Base-by-base conservation (phyloP, 1,140 invertebrate genomes). In the Acyrthosiphon pisum region DNA sequence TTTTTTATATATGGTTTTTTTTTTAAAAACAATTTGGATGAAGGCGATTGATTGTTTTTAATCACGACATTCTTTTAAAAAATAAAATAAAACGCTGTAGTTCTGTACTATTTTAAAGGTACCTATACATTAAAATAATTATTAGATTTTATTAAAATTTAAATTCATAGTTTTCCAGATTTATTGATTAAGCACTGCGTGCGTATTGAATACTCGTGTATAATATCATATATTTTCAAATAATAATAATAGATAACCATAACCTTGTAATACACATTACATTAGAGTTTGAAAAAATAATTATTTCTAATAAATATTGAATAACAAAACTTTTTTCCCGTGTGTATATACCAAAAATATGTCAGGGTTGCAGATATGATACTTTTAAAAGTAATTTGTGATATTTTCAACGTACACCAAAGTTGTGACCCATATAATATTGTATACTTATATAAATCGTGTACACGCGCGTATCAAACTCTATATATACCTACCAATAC, bases 401-500 rank as follows among this genome's bases (percentile, higher is more conserved):
- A 30, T 46, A 46, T 53, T 53, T 53, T 53, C 44, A n/a, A 26
- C 44, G 84, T 46, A 30, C 60, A 18, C 23, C 30, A 86, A 46
- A 86, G 84, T 30, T 86, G 84, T 86, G 84, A 86, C 84, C 83
- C 83, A 41, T 84, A 44, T 84, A 84, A 44, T 84, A 84, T 41
- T 84, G 7, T 6, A 41, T 41, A 84, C 41, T 11, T 84, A 41
- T 84, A 41, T 84, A 84, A 11, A 26, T 9, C 30, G 9, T 46
- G 23, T 86, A 86, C 41, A 86, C 23, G 0, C 14, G 11, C 26
- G 44, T 46, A 86, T 9, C 11, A 76, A 68, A n/a, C 60, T 76
- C 60, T 30, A 30, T 68, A 68, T n/a, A 76, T 6, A 26, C 50
- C 50, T 53, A 53, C 14, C 20, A 22, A 53, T 44, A 46, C 26